These are phyloP conservation scores for Hippopotamyrus pictus DNA, from an alignment of 2,797 vertebrate genomes.

Conservation along the genomic window DNA sequence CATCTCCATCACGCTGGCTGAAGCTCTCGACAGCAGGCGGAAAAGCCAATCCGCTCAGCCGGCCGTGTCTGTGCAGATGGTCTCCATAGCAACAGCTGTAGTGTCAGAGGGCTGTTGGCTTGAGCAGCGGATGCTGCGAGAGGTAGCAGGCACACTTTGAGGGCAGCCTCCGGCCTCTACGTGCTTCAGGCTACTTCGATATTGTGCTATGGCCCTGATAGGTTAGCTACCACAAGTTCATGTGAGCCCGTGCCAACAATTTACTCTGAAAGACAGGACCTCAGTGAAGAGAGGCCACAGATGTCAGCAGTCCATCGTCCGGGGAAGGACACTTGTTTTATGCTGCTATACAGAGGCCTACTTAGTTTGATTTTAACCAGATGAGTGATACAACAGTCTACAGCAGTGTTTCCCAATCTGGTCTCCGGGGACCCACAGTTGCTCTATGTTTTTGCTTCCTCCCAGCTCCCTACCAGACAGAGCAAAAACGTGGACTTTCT, in stretches of 20 bases:
- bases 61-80: constrained; percentile 39
- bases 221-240: neutral
- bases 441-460: neutral
- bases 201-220: neutral
- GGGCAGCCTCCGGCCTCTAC: neutral
- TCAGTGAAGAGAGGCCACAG: neutral
- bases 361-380: neutral
- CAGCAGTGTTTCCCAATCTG: neutral
- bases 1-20: neutral
- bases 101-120: constrained; percentile 59
- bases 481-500: neutral
- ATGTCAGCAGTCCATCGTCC: neutral
- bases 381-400: neutral
- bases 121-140: neutral
- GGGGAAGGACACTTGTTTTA: neutral
- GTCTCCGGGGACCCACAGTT: neutral
- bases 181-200: neutral
- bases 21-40: neutral
- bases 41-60: neutral
- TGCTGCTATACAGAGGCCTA: neutral
- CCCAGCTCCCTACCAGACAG: neutral
- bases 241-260: neutral
- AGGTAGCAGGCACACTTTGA: neutral
- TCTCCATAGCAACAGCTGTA: constrained; percentile 72
- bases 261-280: neutral